phyloP scores from a whole-genome alignment of 2,888 invertebrate species.

The Hirtodrosophila cameraria region DNA sequence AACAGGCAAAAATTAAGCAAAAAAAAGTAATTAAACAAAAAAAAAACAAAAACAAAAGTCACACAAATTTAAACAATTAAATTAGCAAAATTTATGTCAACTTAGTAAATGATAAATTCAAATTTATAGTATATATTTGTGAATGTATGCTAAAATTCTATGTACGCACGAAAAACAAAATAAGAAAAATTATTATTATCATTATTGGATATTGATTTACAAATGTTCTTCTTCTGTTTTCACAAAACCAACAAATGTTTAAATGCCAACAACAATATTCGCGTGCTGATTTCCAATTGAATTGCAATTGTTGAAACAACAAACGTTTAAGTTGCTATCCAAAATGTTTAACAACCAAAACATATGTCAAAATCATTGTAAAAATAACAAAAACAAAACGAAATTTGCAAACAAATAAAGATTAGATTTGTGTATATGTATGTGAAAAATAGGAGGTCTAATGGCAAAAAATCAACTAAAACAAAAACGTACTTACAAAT shows the following conservation, averaged over 20 bases:
- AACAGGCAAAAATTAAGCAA: constrained; percentile 32
- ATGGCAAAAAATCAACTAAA: constrained; percentile 67
- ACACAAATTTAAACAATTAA: constrained; percentile 51
- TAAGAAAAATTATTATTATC: constrained; percentile 43
- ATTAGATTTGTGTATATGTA: constrained; percentile 71
- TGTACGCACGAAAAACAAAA: constrained; percentile 29
- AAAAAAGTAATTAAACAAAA: constrained; percentile 28
- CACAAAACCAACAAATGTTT: constrained; percentile 43
- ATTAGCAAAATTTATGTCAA: constrained; percentile 78
- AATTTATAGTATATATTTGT: constrained; percentile 73
- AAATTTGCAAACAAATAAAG: constrained; percentile 45
- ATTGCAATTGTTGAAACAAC: constrained; percentile 35
- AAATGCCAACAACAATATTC: constrained; percentile 51
- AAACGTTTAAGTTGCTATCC: constrained; percentile 32
- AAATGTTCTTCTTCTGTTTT: constrained; percentile 40
- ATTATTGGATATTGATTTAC: constrained; percentile 47
- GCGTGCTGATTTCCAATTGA: constrained; percentile 56
- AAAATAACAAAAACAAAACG: constrained; percentile 32
- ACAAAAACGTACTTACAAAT: constrained; percentile 59
- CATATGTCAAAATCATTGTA: constrained; percentile 64
- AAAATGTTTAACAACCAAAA: constrained; percentile 28
- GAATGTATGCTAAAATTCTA: constrained; percentile 59
- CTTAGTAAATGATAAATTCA: constrained; percentile 77
- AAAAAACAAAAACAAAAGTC: constrained; percentile 15
- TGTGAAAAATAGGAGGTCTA: constrained; percentile 59